Conservation (phyloP, 2,888 invertebrate genomes). For the Agrochola macilenta region DNA sequence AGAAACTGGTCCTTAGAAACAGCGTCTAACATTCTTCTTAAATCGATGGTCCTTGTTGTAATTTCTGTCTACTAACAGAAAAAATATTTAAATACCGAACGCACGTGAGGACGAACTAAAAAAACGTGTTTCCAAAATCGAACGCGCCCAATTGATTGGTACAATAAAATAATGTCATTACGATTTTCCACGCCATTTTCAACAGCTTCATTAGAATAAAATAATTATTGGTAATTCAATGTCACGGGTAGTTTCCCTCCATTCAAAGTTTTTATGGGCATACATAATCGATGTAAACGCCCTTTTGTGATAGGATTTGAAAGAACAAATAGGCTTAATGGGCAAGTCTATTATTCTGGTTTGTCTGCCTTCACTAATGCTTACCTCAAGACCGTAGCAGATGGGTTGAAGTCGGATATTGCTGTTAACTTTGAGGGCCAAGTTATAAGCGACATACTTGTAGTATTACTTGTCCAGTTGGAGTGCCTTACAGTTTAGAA, state of each 20-base stretch:
- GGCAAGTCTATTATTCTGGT: conserved; percentile 65
- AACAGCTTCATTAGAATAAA: conserved; percentile 56
- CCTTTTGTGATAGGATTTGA: conserved; percentile 61
- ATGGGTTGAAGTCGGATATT: conserved; percentile 74
- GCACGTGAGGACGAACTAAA: not conserved
- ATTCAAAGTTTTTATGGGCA: conserved; percentile 59
- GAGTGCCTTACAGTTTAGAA: not conserved
- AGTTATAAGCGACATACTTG: conserved; percentile 26
- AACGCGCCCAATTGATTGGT: conserved; percentile 44
- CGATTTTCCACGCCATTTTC: conserved; percentile 62
- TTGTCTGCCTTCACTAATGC: conserved; percentile 71
- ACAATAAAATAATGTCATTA: conserved; percentile 67
- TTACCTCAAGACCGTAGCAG: conserved; percentile 73
- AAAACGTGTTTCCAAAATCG: conserved; percentile 29
- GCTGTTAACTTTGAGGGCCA: conserved; percentile 50
- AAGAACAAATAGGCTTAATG: conserved; percentile 65
- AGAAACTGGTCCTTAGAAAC: not conserved
- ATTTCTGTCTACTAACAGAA: not conserved
- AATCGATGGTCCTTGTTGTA: not conserved
- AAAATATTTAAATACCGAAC: not conserved
- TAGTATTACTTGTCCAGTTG: not conserved
- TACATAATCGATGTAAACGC: conserved; percentile 63
- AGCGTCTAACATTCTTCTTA: too few relatives aligned
- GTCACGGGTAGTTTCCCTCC: conserved; percentile 58
- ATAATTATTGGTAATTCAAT: conserved; percentile 65